Conservation (phyloP, 2,113 vertebrate species). For the Hucho hucho region DNA sequence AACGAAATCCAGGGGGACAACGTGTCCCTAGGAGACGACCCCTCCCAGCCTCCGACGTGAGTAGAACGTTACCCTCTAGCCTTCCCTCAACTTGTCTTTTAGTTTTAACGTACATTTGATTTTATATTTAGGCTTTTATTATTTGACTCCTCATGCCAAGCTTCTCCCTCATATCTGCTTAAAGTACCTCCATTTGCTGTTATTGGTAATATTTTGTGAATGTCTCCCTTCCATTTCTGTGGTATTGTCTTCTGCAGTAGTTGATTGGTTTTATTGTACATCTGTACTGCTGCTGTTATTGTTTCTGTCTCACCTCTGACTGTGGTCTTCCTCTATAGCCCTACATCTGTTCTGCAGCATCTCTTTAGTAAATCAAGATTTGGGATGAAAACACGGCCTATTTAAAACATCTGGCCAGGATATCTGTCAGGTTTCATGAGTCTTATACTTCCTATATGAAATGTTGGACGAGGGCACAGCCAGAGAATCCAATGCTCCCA, state of each 20-base stretch:
- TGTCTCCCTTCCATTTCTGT: background rate
- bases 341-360: background rate
- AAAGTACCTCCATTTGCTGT: background rate
- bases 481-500: background rate
- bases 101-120: background rate
- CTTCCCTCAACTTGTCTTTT: background rate
- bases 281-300: background rate
- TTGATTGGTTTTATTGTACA: background rate
- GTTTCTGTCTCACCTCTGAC: background rate
- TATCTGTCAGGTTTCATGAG: background rate
- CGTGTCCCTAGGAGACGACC: constrained; percentile 97
- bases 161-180: background rate
- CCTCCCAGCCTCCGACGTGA: constrained; percentile 98
- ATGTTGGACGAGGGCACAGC: background rate
- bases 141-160: no score
- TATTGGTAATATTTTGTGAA: background rate
- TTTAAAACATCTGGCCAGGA: background rate
- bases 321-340: background rate
- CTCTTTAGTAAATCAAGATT: background rate
- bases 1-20: constrained; percentile 99
- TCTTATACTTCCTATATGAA: background rate
- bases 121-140: background rate
- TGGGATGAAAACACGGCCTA: background rate
- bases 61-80: constrained; percentile 52
- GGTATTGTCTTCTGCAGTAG: background rate